Percentiles rank a stretch among this genome's conserved stretches.
These are phyloP conservation scores for Aspidiotus rigidus DNA, from an alignment of 2,888 invertebrate species.

Conservation along the genomic window DNA sequence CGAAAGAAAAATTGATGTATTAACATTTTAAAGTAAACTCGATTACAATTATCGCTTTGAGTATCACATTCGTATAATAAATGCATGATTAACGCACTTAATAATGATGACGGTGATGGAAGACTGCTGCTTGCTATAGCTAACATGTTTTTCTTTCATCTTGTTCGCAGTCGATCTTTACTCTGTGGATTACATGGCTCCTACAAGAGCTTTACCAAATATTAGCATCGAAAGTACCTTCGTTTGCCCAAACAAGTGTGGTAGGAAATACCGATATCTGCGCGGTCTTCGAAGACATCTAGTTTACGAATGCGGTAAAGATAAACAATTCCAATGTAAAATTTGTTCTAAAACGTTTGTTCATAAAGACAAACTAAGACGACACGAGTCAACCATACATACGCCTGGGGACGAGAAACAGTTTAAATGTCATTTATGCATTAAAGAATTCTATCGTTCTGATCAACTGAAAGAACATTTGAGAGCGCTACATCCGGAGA, in stretches of 20 bases:
- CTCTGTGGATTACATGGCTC: background rate
- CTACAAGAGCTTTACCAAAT: background rate
- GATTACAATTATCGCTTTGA: too few relatives aligned
- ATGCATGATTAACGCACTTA: too few relatives aligned
- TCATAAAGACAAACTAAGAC: conserved; percentile 38
- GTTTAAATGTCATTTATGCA: conserved; percentile 18
- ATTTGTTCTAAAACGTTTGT: conserved; percentile 40
- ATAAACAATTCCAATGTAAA: conserved; percentile 43
- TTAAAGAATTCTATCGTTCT: conserved; percentile 17
- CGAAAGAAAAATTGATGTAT: too few relatives aligned
- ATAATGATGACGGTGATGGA: background rate
- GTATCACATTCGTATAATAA: too few relatives aligned
- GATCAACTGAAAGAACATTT: conserved; percentile 18
- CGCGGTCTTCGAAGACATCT: conserved; percentile 40
- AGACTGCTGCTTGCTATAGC: conserved; percentile 8
- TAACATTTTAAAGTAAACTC: too few relatives aligned
- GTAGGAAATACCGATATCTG: conserved; percentile 32
- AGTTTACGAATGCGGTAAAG: conserved; percentile 44
- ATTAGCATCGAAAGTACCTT: background rate
- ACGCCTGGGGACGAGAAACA: conserved; percentile 28
- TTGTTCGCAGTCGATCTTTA: background rate
- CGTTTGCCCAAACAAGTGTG: conserved; percentile 36
- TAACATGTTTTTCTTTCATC: background rate
- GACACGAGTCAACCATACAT: conserved; percentile 34
- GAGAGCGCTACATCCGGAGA: background rate